Percentiles rank a stretch among this genome's conserved stretches.
Evolutionary conservation across 2,113 vertebrate species (phyloP).

Genomic region (Reinhardtius hippoglossoides): DNA sequence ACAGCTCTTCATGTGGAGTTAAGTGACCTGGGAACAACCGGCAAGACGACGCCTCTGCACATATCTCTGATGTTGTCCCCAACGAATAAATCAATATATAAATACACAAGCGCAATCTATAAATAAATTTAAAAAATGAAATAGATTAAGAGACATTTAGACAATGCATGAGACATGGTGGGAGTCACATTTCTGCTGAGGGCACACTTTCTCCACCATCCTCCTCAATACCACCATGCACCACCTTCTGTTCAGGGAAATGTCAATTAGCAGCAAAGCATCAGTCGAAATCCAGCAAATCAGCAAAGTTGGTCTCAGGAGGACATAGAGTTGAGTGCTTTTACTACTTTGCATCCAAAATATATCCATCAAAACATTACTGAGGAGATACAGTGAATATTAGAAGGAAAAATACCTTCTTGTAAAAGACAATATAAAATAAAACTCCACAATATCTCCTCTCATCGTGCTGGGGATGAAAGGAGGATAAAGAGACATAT

Average conservation of each 20-base stretch:
- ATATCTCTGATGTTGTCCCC: neutral
- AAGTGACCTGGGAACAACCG: neutral
- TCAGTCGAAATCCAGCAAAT: constrained; percentile 13
- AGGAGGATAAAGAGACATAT: neutral
- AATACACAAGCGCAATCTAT: constrained; percentile 36
- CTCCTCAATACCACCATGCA: neutral
- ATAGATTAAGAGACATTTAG: constrained; percentile 46
- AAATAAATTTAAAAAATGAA: constrained; percentile 29
- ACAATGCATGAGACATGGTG: constrained; percentile 13
- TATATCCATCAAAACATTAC: neutral
- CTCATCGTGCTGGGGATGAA: neutral
- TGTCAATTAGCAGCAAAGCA: constrained; percentile 65
- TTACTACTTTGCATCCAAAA: constrained; percentile 7
- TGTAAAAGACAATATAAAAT: neutral
- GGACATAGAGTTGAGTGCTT: neutral
- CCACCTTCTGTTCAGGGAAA: constrained; percentile 48
- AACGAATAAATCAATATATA: neutral
- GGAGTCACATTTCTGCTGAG: constrained; percentile 73
- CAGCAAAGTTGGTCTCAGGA: neutral
- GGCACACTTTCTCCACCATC: constrained; percentile 40
- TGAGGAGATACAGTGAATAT: neutral
- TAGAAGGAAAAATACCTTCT: no score
- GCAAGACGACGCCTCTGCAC: neutral
- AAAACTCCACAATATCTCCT: no score
- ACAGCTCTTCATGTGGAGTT: neutral